phyloP scores from a whole-genome alignment of 2,113 vertebrate genomes.

The Phalacrocorax carbo region DNA sequence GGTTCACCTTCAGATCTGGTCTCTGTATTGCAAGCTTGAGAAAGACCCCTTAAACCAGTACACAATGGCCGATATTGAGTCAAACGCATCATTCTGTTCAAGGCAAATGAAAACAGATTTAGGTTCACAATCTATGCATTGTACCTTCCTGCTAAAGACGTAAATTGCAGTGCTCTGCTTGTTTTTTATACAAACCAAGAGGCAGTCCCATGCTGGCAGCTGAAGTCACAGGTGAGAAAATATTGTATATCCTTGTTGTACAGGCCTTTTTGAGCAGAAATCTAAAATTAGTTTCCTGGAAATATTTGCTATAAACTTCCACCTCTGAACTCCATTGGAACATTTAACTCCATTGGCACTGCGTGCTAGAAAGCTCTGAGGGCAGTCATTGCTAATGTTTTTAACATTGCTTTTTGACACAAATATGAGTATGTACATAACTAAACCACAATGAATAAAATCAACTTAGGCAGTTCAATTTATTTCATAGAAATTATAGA shows the following conservation, averaged over 20 bases:
- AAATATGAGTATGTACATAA: constrained; percentile 13
- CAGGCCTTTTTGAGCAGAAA: not conserved
- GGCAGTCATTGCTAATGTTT: not conserved
- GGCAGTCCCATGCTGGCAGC: not conserved
- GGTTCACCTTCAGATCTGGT: not conserved
- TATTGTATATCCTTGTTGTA: not conserved
- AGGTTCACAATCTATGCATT: not conserved
- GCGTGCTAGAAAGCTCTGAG: not conserved
- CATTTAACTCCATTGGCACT: not conserved
- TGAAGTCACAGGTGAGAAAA: not conserved
- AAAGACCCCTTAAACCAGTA: not conserved
- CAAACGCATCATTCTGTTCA: not conserved
- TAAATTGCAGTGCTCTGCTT: not conserved
- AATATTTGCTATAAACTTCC: not conserved
- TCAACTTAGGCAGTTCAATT: not conserved
- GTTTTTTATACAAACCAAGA: not conserved
- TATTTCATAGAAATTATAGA: constrained; percentile 6
- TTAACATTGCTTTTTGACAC: constrained; percentile 18
- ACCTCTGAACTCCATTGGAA: not conserved
- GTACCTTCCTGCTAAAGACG: not conserved
- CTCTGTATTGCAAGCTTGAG: not conserved
- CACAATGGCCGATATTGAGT: not conserved
- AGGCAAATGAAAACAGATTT: not conserved
- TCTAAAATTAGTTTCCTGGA: constrained; percentile 7
- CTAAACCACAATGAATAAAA: constrained; percentile 43